Evolutionary conservation across 2,113 vertebrate species (phyloP).

Genomic region (Urocitellus parryii): DNA sequence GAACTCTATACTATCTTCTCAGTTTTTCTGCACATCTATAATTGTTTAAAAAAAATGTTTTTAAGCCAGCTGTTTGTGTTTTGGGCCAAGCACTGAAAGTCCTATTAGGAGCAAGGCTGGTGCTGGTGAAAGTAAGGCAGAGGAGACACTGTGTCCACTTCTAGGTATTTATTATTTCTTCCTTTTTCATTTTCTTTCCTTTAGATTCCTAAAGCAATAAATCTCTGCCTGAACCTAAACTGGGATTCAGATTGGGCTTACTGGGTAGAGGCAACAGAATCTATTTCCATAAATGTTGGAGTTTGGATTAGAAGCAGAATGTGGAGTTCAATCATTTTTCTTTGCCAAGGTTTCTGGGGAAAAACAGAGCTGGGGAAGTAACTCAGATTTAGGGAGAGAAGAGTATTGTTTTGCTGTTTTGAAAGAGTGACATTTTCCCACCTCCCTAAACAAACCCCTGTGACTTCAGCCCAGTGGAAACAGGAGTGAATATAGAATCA

Average conservation of each 20-base stretch:
- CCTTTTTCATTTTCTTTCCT: not conserved
- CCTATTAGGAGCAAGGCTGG: not conserved
- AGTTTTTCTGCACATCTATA: not conserved
- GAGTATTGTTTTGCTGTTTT: not conserved
- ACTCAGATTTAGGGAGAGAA: not conserved
- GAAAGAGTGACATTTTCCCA: not conserved
- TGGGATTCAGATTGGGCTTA: not conserved
- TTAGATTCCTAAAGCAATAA: not conserved
- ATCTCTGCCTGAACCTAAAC: not conserved
- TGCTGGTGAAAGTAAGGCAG: not conserved
- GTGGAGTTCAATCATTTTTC: not conserved
- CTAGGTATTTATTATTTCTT: not conserved
- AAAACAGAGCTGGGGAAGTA: not conserved
- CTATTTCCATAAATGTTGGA: not conserved
- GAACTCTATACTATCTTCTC: not conserved
- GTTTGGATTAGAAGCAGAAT: not conserved
- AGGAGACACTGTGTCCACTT: not conserved
- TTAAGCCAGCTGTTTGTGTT: not conserved
- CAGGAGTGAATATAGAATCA: not conserved
- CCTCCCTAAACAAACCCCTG: not conserved
- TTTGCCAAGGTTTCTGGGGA: not conserved
- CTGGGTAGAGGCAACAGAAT: not conserved
- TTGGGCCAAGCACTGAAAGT: not conserved
- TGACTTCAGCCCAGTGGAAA: not conserved
- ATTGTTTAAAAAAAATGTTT: not conserved